Conservation (phyloP, 2,113 vertebrate genomes). For the Trogon surrucura region DNA sequence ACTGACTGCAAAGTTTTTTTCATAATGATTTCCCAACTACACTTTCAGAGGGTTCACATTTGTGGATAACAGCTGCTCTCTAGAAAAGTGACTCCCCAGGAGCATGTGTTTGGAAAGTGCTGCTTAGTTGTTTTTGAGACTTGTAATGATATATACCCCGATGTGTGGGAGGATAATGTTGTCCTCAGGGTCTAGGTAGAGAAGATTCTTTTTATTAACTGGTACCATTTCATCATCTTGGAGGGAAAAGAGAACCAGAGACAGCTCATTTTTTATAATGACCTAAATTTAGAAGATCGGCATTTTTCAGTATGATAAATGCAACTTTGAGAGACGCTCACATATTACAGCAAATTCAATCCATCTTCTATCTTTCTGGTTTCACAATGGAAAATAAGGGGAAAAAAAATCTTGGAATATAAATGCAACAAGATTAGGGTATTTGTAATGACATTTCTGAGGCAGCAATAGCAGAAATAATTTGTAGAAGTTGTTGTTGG, state of each 20-base stretch:
- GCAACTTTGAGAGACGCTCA: neutral
- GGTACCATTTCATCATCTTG: neutral
- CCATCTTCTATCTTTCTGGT: neutral
- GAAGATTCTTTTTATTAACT: neutral
- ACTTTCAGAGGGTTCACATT: neutral
- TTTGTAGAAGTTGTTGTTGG: neutral
- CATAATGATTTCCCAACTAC: neutral
- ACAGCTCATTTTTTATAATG: neutral
- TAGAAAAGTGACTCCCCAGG: neutral
- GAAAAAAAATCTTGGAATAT: neutral
- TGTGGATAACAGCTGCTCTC: neutral
- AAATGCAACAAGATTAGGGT: neutral
- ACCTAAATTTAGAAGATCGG: neutral
- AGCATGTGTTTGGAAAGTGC: neutral
- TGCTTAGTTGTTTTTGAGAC: neutral
- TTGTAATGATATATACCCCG: accelerated
- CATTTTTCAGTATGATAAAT: neutral
- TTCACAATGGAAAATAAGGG: neutral
- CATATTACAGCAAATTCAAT: neutral
- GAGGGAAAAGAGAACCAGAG: neutral
- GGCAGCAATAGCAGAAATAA: neutral
- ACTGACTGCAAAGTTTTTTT: neutral
- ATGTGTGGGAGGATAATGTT: neutral
- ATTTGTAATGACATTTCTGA: neutral
- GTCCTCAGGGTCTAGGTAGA: neutral